Evolutionary conservation across 2,888 invertebrate species (phyloP).

Genomic region (Sipha maydis): DNA sequence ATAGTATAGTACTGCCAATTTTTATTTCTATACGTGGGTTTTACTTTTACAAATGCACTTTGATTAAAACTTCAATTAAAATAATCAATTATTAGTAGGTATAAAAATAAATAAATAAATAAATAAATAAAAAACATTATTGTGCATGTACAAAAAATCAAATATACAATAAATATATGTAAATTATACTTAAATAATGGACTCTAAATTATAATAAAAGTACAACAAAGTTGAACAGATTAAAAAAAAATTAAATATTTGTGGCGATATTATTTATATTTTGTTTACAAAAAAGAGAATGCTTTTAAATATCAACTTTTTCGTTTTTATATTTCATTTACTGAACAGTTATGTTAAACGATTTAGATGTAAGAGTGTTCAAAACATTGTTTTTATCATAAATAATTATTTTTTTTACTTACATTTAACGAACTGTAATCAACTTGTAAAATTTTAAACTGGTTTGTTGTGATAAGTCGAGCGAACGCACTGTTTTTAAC

Average conservation of each 20-base stretch:
- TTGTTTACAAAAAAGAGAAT: not conserved
- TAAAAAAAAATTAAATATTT: not conserved
- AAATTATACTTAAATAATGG: not conserved
- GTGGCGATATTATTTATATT: not conserved
- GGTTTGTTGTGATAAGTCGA: not conserved
- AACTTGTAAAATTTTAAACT: not conserved
- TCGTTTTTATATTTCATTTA: not conserved
- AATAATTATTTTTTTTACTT: conserved; percentile 25
- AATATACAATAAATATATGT: not conserved
- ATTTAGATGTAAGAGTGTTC: not conserved
- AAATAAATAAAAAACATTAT: not conserved
- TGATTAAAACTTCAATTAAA: no score
- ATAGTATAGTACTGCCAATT: no score
- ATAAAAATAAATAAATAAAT: no score
- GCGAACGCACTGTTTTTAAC: not conserved
- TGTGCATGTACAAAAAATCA: not conserved
- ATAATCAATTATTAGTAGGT: no score
- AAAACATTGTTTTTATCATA: conserved; percentile 10
- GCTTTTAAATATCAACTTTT: not conserved
- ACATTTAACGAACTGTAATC: conserved; percentile 12
- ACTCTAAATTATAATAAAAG: not conserved
- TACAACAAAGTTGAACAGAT: not conserved
- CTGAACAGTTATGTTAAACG: not conserved
- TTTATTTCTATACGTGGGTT: no score
- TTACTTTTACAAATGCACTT: no score